Base-by-base conservation (phyloP, 2,113 vertebrate species). In the Apteryx owenii region DNA sequence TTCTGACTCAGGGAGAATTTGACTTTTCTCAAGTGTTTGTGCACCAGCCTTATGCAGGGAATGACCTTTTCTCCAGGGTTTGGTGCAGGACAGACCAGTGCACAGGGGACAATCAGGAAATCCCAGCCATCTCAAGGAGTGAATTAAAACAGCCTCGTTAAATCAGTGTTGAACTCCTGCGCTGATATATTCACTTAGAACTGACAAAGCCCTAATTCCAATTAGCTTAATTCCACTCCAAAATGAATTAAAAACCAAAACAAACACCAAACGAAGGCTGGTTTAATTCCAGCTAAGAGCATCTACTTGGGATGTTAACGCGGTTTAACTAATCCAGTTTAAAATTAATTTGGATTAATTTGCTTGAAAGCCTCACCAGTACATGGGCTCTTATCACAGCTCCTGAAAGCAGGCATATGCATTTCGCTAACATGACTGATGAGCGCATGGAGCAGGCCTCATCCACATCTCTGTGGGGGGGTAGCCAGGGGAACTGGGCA, bases 401-500 rank as follows among this genome's bases (percentile, higher is more conserved):
- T 75, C 46, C n/a, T 54, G 19, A 19, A 42, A 51, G 33, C 20
- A 71, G 75, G 46, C 0, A 1, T 25, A 3, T 48, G 36, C 11
- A 11, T 56, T 80, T 82, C 62, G 50, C 46, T 78, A 40, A 15
- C 12, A 8, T 0, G 2, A n/a, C 26, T 81, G 65, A 36, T 20
- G 50, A 16, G 11, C 23, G 22, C 8, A 13, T 21, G 36, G 46
- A 82, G 33, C 31, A 79, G n/a, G 14, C 19, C 28, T 31, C 50
- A 56, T 6, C 38, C 2, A 4, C 1, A 0, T 25, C 38, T 54
- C 20, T 9, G 21, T 0, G 2, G n/a, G 38, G 38, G 0, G 1
- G 44, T 38, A 87, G 3, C 38, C 82, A 33, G 36, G 6, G 18
- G 17, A 88, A 12, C 12, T 51, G 38, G 38, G 4, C 23, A 81